phyloP scores from a whole-genome alignment of 23 tunicate genomes.

The Botrylloides violaceus region DNA sequence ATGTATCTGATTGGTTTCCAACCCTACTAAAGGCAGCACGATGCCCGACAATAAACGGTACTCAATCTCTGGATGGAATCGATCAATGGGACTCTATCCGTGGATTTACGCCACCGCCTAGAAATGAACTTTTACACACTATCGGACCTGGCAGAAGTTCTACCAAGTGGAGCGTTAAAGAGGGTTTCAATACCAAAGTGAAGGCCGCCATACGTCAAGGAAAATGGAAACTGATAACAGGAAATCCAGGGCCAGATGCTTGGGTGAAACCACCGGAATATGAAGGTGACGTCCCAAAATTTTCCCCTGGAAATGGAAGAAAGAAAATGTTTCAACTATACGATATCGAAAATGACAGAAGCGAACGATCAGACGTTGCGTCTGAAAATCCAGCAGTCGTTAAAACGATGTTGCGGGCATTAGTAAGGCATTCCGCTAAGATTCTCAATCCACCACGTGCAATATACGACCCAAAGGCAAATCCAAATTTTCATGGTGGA shows the following conservation, averaged over 20 bases:
- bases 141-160: background rate
- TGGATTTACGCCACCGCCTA: conserved; percentile 20
- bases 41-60: conserved; percentile 46
- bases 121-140: conserved; percentile 3
- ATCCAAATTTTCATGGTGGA: background rate
- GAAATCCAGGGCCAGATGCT: conserved; percentile 26
- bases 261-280: background rate
- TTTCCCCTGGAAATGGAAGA: background rate
- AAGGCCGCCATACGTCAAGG: conserved; percentile 55
- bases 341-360: background rate
- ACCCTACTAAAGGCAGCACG: conserved; percentile 53
- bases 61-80: conserved; percentile 73
- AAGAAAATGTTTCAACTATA: background rate
- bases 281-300: background rate
- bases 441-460: background rate
- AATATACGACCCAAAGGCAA: background rate
- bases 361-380: background rate
- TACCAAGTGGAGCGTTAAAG: no score
- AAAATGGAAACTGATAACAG: conserved; percentile 51
- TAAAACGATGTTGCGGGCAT: background rate
- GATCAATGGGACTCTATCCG: conserved; percentile 70
- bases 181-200: conserved; percentile 50
- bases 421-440: background rate
- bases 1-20: conserved; percentile 93
- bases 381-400: background rate